Conservation (phyloP, 2,113 vertebrate species). For the Beaufortia kweichowensis region DNA sequence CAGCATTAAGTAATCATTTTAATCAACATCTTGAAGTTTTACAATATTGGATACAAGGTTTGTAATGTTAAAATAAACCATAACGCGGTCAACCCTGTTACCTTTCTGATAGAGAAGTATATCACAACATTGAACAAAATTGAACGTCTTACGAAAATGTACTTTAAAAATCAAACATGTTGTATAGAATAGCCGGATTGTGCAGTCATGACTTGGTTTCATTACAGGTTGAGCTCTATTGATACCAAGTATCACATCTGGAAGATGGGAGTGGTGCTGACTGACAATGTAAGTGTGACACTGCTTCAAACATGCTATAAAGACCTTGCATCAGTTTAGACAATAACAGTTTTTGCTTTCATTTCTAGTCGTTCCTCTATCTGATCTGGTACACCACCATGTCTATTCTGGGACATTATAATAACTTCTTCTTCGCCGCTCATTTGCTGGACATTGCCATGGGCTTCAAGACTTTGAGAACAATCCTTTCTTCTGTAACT, state of each 20-base stretch:
- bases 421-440: constrained; percentile 99
- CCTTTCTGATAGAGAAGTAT: too few relatives aligned
- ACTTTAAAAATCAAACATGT: too few relatives aligned
- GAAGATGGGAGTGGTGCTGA: constrained; percentile 96
- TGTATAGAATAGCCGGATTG: background rate
- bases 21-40: too few relatives aligned
- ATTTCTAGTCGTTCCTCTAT: constrained; percentile 87
- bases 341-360: background rate
- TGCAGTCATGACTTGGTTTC: background rate
- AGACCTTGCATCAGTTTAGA: too few relatives aligned
- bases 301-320: background rate
- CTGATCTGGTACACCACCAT: constrained; percentile 95
- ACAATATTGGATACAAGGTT: too few relatives aligned
- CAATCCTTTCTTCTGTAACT: constrained; percentile 95
- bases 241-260: constrained; percentile 96
- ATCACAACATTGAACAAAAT: too few relatives aligned
- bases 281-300: constrained; percentile 88
- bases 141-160: too few relatives aligned
- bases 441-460: constrained; percentile 97
- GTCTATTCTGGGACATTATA: constrained; percentile 96
- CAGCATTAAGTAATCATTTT: too few relatives aligned
- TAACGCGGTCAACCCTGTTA: too few relatives aligned
- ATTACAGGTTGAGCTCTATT: constrained; percentile 89
- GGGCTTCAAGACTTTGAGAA: constrained; percentile 94
- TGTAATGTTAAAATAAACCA: too few relatives aligned